phyloP scores from a whole-genome alignment of 2,797 vertebrate genomes.

The Mareca penelope region DNA sequence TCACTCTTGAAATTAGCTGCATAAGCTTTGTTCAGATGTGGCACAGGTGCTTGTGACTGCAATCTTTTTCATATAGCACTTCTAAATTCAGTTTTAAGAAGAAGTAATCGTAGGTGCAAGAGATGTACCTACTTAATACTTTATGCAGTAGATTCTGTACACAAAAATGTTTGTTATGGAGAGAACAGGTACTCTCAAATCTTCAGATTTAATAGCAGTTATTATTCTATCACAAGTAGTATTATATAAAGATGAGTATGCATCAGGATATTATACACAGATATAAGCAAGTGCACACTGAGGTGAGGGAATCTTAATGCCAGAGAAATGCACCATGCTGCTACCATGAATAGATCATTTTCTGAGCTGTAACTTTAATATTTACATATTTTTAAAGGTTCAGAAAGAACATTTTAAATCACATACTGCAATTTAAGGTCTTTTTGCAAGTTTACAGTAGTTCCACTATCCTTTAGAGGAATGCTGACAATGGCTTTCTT shows the following conservation, averaged over 20 bases:
- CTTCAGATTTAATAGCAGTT: neutral
- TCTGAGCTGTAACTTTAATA: neutral
- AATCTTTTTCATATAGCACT: neutral
- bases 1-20: neutral
- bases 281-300: neutral
- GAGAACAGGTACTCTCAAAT: neutral
- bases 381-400: neutral
- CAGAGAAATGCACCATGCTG: neutral
- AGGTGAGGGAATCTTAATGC: neutral
- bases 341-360: neutral
- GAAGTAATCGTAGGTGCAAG: neutral
- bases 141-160: neutral
- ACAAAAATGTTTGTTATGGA: accelerated
- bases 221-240: neutral
- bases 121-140: neutral
- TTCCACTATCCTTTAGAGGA: neutral
- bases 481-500: neutral
- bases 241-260: neutral
- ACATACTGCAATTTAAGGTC: neutral
- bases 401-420: neutral
- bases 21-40: neutral
- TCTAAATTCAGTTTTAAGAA: neutral
- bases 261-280: neutral
- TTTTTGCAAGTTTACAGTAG: neutral
- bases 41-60: neutral